These are phyloP conservation scores for Callyntrura sp. DNA, from an alignment of 2,888 invertebrate genomes.

Conservation along the genomic window DNA sequence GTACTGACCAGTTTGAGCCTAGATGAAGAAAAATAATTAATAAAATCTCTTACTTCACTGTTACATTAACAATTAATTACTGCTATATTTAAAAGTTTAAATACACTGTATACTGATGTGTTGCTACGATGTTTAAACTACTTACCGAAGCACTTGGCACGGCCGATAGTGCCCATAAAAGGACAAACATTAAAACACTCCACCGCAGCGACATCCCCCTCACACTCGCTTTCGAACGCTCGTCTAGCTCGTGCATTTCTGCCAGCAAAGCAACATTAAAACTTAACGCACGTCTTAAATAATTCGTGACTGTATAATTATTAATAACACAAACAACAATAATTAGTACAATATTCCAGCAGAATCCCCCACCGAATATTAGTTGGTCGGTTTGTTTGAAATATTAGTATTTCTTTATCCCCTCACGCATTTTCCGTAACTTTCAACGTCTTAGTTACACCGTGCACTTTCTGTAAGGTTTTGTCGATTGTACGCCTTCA, in stretches of 20 bases:
- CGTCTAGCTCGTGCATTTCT: conserved; percentile 3
- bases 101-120: not conserved
- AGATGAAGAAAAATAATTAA: conserved; percentile 65
- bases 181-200: not conserved
- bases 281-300: no score
- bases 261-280: not conserved
- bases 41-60: not conserved
- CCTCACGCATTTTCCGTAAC: no score
- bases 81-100: not conserved
- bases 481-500: no score
- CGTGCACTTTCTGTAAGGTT: no score
- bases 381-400: no score
- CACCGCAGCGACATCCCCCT: not conserved
- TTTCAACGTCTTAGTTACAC: no score
- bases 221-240: not conserved
- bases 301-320: no score
- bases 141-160: conserved; percentile 67
- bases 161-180: conserved; percentile 44
- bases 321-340: not conserved
- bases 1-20: conserved; percentile 87
- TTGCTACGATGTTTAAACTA: not conserved
- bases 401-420: no score
- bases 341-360: no score
- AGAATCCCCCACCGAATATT: no score
- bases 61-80: not conserved